Evolutionary conservation across 1,140 invertebrate genomes (phyloP), one percentile per base, ranked within the genome.

Genomic region (Galleria mellonella): DNA sequence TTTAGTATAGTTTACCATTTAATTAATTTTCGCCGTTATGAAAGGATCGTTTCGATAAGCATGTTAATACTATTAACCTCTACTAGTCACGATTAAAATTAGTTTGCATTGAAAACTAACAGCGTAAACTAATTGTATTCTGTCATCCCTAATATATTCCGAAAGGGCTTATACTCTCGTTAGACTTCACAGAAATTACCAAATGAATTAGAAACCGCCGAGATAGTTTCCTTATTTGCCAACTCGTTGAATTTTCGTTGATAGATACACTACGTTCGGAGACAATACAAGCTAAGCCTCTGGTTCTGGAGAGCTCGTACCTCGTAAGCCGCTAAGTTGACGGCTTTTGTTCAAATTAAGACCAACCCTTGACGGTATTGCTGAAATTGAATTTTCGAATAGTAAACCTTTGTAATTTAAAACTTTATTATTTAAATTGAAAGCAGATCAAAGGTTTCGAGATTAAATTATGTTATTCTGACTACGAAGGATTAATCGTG

Each of bases 301-400:
- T 15, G 39, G 32, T 28, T 43, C 40, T 45, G 9, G 38, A 38
- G 33, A 27, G 32, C 31, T 44, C 23, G 42, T 40, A 47, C 51
- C 17, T 59, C 48, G 51, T 59, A 59, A 59, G 51, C 42, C 35
- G 29, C 51, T 41, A 48, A 59, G 37, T 59, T 59, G 55, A 51
- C 43, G 47, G 45, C 48, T 59, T 55, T 55, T 59, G 56, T 59
- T 51, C 46, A 49, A 52, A 58, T 55, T 55, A 50, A 51, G 43
- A 44, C 41, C 36, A 17, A 35, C 33, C 47, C 45, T 55, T 47
- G 47, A 47, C 32, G 50, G 40, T 45, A 49, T 55, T 37, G 43
- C 36, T 32, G 14, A 47, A 54, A 54, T 54, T 54, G 46, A 54
- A 54, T 45, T 48, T 54, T 40, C 32, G 31, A 38, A 51, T 35